Base-by-base conservation (phyloP, 2,797 vertebrate species). In the Siniperca obscura region DNA sequence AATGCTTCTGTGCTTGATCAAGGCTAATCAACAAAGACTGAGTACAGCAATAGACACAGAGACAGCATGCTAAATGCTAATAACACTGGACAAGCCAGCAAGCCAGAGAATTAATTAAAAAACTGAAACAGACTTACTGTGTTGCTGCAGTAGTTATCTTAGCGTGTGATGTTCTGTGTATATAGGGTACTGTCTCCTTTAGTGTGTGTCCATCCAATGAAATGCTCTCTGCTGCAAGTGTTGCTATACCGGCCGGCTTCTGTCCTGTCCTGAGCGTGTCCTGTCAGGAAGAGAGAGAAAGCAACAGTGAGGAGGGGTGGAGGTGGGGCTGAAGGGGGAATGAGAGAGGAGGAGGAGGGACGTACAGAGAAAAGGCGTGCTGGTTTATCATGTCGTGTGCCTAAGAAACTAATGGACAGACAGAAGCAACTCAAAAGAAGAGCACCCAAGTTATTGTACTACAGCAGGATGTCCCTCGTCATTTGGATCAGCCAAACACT, bases 11-110 rank as follows among this genome's bases (percentile, higher is more conserved):
- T 73, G 52, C n/a, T 46, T 0, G 50, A 48, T 80, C 22, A 60
- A 53, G 19, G 61, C 68, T 78, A 38, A 75, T 66, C 25, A 70
- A 62, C 12, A 61, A 30, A 76, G 22, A 70, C 12, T 73, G 55
- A 79, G 22, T 19, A 55, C 59, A 85, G 70, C 64, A 72, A 36
- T 25, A 75, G 30, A 64, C 36, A 76, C 57, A 59, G 38, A 76
- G 44, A 69, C 72, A 74, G 38, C 70, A 81, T 82, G 87, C 91
- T 90, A 86, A 76, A 84, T 81, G 87, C 89, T 90, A 91, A 89
- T 80, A 80, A 91, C 82, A 84, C 30, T 64, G 57, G 53, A 78
- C 34, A 64, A 46, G 30, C 69, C 59, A 38, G 22, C 5, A n/a
- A 68, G 70, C 21, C 1, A 22, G 0, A 30, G 3, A 8, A 64